Percentiles rank a stretch among this genome's conserved stretches.
These are phyloP conservation scores for Myoxocephalus aenaeus DNA, from an alignment of 2,797 vertebrate genomes.

Conservation along the genomic window DNA sequence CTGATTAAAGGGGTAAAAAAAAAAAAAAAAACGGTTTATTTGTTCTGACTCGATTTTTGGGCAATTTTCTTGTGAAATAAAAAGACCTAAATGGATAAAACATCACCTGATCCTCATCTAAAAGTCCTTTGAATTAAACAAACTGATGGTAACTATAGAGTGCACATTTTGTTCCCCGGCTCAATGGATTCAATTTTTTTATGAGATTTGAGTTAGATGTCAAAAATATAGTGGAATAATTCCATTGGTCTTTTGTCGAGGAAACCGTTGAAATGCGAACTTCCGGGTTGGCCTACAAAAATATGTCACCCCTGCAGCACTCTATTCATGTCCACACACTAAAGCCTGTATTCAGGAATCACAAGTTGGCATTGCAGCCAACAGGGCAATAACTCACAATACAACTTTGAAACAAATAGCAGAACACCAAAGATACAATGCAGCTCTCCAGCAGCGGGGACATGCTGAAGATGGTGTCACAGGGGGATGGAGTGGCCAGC, in stretches of 20 bases:
- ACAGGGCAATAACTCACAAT: not conserved
- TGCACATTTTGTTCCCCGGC: not conserved
- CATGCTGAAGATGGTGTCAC: slow-evolving; percentile 18
- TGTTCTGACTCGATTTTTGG: not conserved
- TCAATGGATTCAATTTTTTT: not conserved
- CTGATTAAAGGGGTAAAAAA: not conserved
- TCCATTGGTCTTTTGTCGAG: not conserved
- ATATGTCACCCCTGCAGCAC: not conserved
- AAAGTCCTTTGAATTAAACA: not conserved
- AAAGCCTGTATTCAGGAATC: not conserved
- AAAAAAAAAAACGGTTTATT: not conserved
- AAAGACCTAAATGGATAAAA: not conserved
- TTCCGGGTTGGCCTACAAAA: no score
- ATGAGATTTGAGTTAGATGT: not conserved
- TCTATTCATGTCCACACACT: not conserved
- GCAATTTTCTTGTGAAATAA: not conserved
- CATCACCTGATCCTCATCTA: not conserved
- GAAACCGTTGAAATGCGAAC: not conserved
- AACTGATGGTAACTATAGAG: not conserved
- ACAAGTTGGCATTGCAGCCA: not conserved
- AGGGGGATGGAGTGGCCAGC: slow-evolving; percentile 26
- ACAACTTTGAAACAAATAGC: not conserved
- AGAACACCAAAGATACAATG: not conserved
- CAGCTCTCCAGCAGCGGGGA: slow-evolving; percentile 13
- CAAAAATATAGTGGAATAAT: not conserved